Base-by-base conservation (phyloP, 35 echinoderm and acorn worm genomes). In the Eucidaris tribuloides region DNA sequence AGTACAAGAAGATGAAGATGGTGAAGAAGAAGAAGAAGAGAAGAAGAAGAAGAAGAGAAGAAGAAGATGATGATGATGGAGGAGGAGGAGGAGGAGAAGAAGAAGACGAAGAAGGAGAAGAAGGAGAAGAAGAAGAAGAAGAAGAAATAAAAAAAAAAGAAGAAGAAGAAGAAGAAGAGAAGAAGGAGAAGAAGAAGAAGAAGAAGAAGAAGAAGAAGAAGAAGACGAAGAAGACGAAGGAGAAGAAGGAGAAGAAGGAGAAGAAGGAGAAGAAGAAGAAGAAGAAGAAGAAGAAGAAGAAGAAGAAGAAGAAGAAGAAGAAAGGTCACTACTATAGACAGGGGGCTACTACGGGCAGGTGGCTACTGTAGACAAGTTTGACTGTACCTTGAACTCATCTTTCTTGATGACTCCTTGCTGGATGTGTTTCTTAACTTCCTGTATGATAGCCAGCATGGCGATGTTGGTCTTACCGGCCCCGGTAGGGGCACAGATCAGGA, bases 401-500 rank as follows among this genome's bases (percentile, higher is more conserved):
- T 98, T 98, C 68, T 93, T 98, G 70, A 98, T 93, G 74, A 98
- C 95, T 11, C 90, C 95, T 35, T 92, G 81, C 39, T 98, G 80
- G 45, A 98, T 86, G 58, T 98, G 90, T 44, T 87, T 91, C 52
- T 90, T 92, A 15, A 97, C 55, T 56, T 93, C 90, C 46, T 89
- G 94, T 24, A 97, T 48, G 44, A 97, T 93, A 33, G 94, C 83
- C 76, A 97, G 33, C 94, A 97, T 97, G 39, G 94, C 94, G 19
- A 97, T 97, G 86, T 97, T 97, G 22, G 94, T 97, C 29, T 97
- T 97, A 1, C 94, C 94, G 2, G 94, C 94, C 27, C 94, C 94
- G 7, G 94, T 97, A 13, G 94, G 94, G 29, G 94, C 90, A 52
- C 90, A 93, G 25, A 97, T 97, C 66, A 97, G 29, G 6, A 97